phyloP scores from a whole-genome alignment of 2,888 invertebrate species.

The Syritta pipiens region DNA sequence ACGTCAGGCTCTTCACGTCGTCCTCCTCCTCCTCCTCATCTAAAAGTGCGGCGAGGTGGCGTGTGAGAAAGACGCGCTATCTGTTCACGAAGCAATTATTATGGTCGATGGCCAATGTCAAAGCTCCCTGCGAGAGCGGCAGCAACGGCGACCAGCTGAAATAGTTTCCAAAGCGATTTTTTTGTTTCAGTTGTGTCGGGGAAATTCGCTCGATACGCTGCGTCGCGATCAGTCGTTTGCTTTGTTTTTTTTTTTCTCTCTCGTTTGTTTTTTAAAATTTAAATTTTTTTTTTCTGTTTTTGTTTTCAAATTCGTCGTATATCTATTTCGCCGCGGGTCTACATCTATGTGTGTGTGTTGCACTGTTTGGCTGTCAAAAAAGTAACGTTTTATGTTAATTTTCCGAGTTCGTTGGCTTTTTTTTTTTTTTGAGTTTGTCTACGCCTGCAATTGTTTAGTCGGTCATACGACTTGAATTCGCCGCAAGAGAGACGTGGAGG shows the following conservation, averaged over 20 bases:
- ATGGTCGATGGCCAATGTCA: conserved; percentile 68
- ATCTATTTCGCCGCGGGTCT: too few relatives aligned
- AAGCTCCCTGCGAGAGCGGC: conserved; percentile 28
- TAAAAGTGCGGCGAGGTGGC: too few relatives aligned
- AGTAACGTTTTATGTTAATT: too few relatives aligned
- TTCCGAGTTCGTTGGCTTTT: too few relatives aligned
- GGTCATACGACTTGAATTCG: not conserved
- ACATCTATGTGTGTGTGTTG: too few relatives aligned
- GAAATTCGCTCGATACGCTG: conserved; percentile 58
- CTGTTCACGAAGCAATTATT: conserved; percentile 60
- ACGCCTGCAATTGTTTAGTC: not conserved
- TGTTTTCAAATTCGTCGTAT: too few relatives aligned
- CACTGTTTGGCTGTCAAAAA: too few relatives aligned
- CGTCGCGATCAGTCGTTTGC: conserved; percentile 21
- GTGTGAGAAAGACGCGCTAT: conserved; percentile 36
- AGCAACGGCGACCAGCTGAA: conserved; percentile 47
- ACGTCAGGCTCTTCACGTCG: too few relatives aligned
- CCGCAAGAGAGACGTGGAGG: conserved; percentile 2
- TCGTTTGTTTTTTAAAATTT: too few relatives aligned
- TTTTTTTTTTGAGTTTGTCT: not conserved
- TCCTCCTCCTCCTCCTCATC: too few relatives aligned
- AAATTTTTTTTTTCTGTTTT: too few relatives aligned
- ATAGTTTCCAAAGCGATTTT: conserved; percentile 61
- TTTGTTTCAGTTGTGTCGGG: conserved; percentile 56
- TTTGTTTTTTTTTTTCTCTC: conserved; percentile 11